Evolutionary conservation across 2,888 invertebrate species (phyloP), one percentile per base, ranked within the genome.

Genomic region (Odontocerum albicorne): DNA sequence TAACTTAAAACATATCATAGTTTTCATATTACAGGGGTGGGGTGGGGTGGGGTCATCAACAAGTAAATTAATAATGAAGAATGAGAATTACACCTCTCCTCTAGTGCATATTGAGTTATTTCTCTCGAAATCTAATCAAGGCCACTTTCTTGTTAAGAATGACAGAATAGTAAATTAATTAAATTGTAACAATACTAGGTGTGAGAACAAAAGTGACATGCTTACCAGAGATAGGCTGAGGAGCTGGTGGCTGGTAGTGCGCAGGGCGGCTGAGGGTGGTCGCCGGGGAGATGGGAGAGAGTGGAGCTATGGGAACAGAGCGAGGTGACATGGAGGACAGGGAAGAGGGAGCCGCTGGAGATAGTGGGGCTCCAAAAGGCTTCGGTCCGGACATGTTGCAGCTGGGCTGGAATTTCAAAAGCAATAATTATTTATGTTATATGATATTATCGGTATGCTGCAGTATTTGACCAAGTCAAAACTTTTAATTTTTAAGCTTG

Each of bases 311-410:
- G 65, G 74, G 66, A 8, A 52, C 38, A 38, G 77, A 77, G 43
- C 77, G 73, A 59, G 78, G 77, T 3, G 77, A 78, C 65, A 78
- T 65, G 39, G 55, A 53, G 35, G 55, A 50, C 10, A 60, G 61
- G 16, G 78, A 77, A 44, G 74, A 73, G 49, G 78, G 78, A 62
- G 75, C 75, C 57, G 74, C 73, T 16, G 82, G 80, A 2, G 83
- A 81, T 50, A 81, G 68, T 6, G 83, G 82, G 20, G 82, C 81
- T 33, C 77, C 80, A 66, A 84, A 85, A 19, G 84, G 84, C 68
- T 81, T 82, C 33, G 84, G 84, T 2, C 81, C 82, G 31, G 81
- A 79, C 61, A 80, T 64, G 64, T 77, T 77, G 68, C 74, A 77
- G 15, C 75, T 74, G 15, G 80, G 75, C 79, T 80, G 69, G 32